These are phyloP conservation scores for Chaetops frenatus DNA, from an alignment of 2,113 vertebrate species.

Conservation along the genomic window DNA sequence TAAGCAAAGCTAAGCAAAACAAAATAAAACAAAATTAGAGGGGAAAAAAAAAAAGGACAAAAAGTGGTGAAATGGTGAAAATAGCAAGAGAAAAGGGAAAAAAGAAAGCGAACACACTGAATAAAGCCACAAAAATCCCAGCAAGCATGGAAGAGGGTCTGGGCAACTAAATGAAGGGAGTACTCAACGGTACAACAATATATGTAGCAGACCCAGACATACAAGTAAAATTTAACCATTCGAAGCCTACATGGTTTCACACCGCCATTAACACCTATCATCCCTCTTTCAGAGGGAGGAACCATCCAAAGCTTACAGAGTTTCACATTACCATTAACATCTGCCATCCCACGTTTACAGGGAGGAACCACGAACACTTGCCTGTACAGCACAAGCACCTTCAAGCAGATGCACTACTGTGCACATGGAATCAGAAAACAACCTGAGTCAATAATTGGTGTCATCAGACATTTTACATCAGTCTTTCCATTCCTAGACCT, in stretches of 20 bases:
- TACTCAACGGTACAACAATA: background rate
- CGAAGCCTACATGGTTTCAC: background rate
- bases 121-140: background rate
- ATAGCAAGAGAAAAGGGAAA: background rate
- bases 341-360: background rate
- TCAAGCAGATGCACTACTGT: background rate
- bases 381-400: background rate
- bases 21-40: background rate
- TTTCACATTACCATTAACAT: background rate
- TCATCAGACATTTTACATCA: background rate
- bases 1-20: background rate
- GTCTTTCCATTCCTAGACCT: background rate
- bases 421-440: background rate
- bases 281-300: background rate
- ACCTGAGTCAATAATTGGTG: background rate
- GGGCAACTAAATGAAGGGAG: background rate
- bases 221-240: background rate
- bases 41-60: rapidly evolving
- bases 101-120: background rate
- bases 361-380: background rate
- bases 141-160: background rate
- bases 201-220: rapidly evolving
- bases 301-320: background rate
- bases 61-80: rapidly evolving
- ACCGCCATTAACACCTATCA: background rate